Conservation (phyloP, 2,888 invertebrate genomes). For the Ochropleura leucogaster region DNA sequence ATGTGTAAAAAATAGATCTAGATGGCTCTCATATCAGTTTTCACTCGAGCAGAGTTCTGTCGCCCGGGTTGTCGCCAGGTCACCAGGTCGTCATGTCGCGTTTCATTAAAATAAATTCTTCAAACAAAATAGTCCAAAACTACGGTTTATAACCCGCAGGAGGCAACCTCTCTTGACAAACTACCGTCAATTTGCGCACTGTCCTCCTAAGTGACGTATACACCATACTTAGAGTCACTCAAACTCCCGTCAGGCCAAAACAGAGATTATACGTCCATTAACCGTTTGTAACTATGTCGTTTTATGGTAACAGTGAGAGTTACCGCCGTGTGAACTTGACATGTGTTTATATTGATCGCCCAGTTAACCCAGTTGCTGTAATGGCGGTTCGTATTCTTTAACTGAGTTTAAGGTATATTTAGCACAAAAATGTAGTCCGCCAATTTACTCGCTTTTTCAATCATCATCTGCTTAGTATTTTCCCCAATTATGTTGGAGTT, state of each 20-base stretch:
- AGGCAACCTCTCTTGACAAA: slow-evolving; percentile 30
- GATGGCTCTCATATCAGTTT: no score
- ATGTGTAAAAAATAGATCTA: no score
- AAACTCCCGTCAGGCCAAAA: slow-evolving; percentile 27
- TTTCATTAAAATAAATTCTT: not conserved
- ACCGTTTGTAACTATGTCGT: slow-evolving; percentile 35
- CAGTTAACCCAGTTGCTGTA: slow-evolving; percentile 34
- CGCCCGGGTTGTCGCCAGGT: no score
- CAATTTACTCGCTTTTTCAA: not conserved
- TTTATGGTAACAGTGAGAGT: slow-evolving; percentile 44
- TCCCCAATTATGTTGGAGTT: not conserved
- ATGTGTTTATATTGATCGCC: slow-evolving; percentile 50
- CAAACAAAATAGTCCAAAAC: slow-evolving; percentile 5
- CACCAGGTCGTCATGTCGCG: no score
- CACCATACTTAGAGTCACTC: slow-evolving; percentile 35
- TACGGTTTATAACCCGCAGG: slow-evolving; percentile 15
- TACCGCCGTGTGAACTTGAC: slow-evolving; percentile 57
- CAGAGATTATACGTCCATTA: slow-evolving; percentile 48
- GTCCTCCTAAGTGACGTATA: slow-evolving; percentile 43
- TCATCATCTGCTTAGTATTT: not conserved
- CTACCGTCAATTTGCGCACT: slow-evolving; percentile 35
- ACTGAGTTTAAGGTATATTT: not conserved
- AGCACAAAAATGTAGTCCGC: not conserved
- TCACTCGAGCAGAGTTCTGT: no score
- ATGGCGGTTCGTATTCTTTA: slow-evolving; percentile 15